A percentile compares a stretch with the other conserved stretches of the same genome.
Conservation (phyloP, 35 echinoderm and acorn worm species). For the Ophiothrix spiculata region DNA sequence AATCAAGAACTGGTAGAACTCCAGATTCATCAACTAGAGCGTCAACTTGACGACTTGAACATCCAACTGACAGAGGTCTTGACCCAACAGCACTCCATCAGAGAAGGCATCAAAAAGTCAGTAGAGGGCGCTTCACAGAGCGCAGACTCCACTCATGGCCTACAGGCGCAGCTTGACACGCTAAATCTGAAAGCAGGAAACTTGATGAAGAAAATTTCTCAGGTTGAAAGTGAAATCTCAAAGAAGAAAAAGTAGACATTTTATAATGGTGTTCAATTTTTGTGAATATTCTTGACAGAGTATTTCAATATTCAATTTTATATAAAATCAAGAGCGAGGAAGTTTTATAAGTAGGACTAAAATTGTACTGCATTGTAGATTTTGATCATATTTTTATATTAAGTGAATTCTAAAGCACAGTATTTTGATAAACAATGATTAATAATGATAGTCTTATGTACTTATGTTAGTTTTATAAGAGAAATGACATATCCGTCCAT, state of each 20-base stretch:
- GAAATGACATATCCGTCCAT: too few species aligned
- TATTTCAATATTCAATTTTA: too few species aligned
- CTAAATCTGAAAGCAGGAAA: slow-evolving; percentile 58
- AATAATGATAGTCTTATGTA: too few species aligned
- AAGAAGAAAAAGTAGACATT: slow-evolving; percentile 67
- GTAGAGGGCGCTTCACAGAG: not conserved
- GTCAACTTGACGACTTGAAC: slow-evolving; percentile 81
- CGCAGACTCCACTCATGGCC: slow-evolving; percentile 24
- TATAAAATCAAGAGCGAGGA: too few species aligned
- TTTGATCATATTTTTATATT: too few species aligned
- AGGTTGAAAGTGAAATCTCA: slow-evolving; percentile 68
- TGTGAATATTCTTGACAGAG: too few species aligned
- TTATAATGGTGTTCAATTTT: not conserved
- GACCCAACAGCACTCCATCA: slow-evolving; percentile 49
- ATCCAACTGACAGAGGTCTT: slow-evolving; percentile 58
- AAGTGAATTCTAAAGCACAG: too few species aligned
- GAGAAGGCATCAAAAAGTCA: slow-evolving; percentile 55
- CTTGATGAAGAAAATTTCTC: slow-evolving; percentile 79
- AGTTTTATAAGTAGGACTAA: too few species aligned
- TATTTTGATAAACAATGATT: too few species aligned
- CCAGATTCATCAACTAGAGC: slow-evolving; percentile 64
- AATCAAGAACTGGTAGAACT: slow-evolving; percentile 53
- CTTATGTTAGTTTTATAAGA: too few species aligned
- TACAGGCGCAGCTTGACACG: slow-evolving; percentile 52
- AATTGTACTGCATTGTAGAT: too few species aligned